A percentile compares a stretch with the other conserved stretches of the same genome.
Conservation (phyloP, 1,140 invertebrate species). For the Lepeophtheirus salmonis region DNA sequence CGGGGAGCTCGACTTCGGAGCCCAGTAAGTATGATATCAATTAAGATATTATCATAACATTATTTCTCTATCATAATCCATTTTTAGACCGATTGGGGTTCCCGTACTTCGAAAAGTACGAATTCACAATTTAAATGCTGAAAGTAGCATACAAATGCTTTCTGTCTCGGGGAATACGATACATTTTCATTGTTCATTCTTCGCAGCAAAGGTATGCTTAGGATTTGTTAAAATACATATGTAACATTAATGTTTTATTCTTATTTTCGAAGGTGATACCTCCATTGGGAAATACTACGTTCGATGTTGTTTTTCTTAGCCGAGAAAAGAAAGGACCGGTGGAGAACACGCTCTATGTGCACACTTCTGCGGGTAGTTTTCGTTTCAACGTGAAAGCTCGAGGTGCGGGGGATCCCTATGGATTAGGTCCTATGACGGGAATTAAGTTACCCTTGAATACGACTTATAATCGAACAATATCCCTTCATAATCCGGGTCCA, state of each 20-base stretch:
- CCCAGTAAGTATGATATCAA: slow-evolving; percentile 34
- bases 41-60: slow-evolving; percentile 17
- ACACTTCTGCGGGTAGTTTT: slow-evolving; percentile 61
- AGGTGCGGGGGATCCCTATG: slow-evolving; percentile 66
- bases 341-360: slow-evolving; percentile 70
- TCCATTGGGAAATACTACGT: slow-evolving; percentile 74
- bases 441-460: slow-evolving; percentile 78
- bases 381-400: slow-evolving; percentile 48
- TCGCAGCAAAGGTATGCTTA: slow-evolving; percentile 55
- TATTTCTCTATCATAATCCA: slow-evolving; percentile 18
- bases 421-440: slow-evolving; percentile 65
- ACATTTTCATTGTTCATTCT: slow-evolving; percentile 79
- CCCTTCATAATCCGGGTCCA: slow-evolving; percentile 80
- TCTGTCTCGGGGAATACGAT: slow-evolving; percentile 68
- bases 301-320: slow-evolving; percentile 84
- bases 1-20: slow-evolving; percentile 43
- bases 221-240: slow-evolving; percentile 17
- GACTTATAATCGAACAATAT: slow-evolving; percentile 67
- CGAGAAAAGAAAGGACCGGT: slow-evolving; percentile 59
- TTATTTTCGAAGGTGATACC: slow-evolving; percentile 46
- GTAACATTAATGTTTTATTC: slow-evolving; percentile 14
- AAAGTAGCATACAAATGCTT: slow-evolving; percentile 54
- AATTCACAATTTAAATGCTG: slow-evolving; percentile 52
- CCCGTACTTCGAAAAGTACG: slow-evolving; percentile 57
- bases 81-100: slow-evolving; percentile 54